Evolutionary conservation across 2,888 invertebrate genomes (phyloP), one percentile per base, ranked within the genome.

Genomic region (Acrocyrtus sp.): DNA sequence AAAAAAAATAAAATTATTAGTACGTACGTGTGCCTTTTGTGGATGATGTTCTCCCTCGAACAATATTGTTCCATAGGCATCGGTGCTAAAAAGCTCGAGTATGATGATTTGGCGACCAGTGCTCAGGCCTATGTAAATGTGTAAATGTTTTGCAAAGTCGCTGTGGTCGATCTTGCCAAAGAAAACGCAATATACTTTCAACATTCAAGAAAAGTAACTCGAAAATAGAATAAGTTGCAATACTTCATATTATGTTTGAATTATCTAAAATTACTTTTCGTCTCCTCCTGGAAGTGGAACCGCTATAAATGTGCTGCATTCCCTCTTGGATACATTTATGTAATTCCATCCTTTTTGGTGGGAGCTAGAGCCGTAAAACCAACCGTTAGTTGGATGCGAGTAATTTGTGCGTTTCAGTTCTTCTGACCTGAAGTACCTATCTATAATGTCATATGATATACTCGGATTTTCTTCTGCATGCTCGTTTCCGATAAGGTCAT

Each of bases 21-120:
- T n/a, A n/a, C n/a, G 83, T 84, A 96, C 96, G 89, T 96, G 96
- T 62, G 97, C 96, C 87, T 97, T 97, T 81, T 94, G 95, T 0
- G 96, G 96, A 88, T 97, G 96, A 1, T 96, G 94, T 48, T 96
- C 95, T 15, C 97, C 98, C 85, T 98, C 97, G 85, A 99, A 99
- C 86, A 98, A 97, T 78, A 99, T 92, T 58, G 95, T 96, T 53
- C 98, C 99, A 84, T 95, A 98, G 1, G 98, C 96, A 85, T 99
- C 96, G 0, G 98, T 67, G 21, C 53, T 65, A 58, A 90, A 89
- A 0, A 92, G n/a, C 86, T 75, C 91, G 89, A 3, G 98, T 98
- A 85, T 98, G 95, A 82, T 91, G 89, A 48, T 91, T 89, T 6
- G 77, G 75, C 21, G 56, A 62, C 77, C 77, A 77, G 2, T 27